Evolutionary conservation across 37 sponge, comb jelly and placozoan species (phyloP), one percentile per base, ranked within the genome.

Genomic region (Ianthella basta): DNA sequence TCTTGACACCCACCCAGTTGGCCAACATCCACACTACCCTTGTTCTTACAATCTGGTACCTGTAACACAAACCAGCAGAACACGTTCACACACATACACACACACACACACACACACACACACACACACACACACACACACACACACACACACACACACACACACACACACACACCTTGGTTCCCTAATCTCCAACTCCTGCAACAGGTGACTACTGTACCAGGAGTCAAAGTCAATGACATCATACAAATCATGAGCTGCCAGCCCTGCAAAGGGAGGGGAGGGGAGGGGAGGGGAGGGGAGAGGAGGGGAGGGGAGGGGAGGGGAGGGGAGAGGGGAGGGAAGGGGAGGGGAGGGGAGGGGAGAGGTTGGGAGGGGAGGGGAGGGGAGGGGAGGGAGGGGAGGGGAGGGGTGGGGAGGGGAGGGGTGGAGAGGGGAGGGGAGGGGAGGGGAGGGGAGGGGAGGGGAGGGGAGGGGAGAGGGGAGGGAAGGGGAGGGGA

Each of bases 11-110:
- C 29, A 88, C 93, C 97, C 97, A 96, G 55, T 69, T 60, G 15
- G 90, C 97, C 6, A 96, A 21, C 84, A 96, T 66, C 95, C 92
- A 94, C 24, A 91, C 81, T 38, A 94, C 91, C 56, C 97, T 87
- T 66, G 84, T 60, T 8, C 95, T 54, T 16, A 96, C 74, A 0
- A 94, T 38, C 67, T 85, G 73, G 70, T 90, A 93, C 83, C 97
- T 96, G 55, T 8, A 60, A 30, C 70, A 69, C 70, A 69, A 30
- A 69, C 70, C 29, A 30, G 34, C 70, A 69, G 33, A n/a, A 69
- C 70, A 69, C 35, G 34, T 35, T 29, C 70, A 69, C 70, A 69
- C 70, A 69, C 70, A 69, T 33, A 69, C 70, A 69, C 70, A 69
- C 70, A 4, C 32, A 32, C 33, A 30, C 32, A 69, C 34, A 69